These are phyloP conservation scores for Eulemur rufifrons DNA, from an alignment of 2,113 vertebrate species.

Conservation along the genomic window DNA sequence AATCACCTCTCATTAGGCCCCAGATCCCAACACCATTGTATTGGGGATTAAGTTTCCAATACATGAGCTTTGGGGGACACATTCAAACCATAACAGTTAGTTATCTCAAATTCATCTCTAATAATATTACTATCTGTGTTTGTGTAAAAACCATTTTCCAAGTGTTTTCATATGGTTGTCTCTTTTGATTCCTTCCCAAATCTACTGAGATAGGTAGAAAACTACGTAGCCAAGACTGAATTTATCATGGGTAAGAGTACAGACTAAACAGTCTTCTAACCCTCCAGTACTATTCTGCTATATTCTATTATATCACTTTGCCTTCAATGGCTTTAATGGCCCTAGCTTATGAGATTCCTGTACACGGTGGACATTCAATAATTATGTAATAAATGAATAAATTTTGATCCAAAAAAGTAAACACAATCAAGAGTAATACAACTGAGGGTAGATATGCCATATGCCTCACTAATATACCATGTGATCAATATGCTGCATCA, in stretches of 20 bases:
- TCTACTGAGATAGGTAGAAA: background rate
- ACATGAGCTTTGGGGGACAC: background rate
- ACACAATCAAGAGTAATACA: background rate
- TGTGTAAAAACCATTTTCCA: slow-evolving; percentile 28
- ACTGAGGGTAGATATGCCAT: background rate
- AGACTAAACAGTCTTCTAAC: background rate
- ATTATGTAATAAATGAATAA: background rate
- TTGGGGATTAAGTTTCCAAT: background rate
- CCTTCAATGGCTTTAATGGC: background rate
- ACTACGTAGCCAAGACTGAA: background rate
- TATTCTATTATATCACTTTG: background rate
- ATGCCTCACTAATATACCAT: background rate
- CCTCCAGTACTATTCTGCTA: background rate
- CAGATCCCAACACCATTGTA: background rate
- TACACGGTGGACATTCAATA: background rate
- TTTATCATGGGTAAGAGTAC: background rate
- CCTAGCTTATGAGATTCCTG: background rate
- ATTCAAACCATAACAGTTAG: background rate
- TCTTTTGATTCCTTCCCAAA: background rate
- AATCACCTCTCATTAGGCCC: background rate
- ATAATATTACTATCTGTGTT: background rate
- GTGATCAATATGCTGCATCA: background rate
- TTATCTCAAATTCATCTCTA: background rate
- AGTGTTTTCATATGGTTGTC: background rate
- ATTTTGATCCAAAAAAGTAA: background rate